Conservation (phyloP, 2,888 invertebrate species). For the Heliconius hortense region DNA sequence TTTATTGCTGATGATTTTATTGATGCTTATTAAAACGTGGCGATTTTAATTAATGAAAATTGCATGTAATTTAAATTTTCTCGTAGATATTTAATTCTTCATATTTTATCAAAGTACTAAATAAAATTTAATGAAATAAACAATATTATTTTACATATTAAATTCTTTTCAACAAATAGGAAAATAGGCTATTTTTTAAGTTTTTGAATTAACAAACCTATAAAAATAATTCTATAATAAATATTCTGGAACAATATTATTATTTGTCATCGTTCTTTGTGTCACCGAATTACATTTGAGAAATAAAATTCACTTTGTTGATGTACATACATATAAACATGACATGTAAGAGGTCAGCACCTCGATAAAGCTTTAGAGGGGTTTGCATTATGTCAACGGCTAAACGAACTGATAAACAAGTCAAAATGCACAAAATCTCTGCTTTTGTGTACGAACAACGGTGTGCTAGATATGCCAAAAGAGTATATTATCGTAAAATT, state of each 20-base stretch:
- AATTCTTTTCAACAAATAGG: too few relatives aligned
- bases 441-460: conserved; percentile 51
- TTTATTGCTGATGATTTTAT: not conserved
- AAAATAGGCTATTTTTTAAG: too few relatives aligned
- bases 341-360: conserved; percentile 36
- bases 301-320: not conserved
- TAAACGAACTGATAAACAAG: conserved; percentile 35
- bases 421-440: conserved; percentile 40
- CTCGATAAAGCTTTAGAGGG: conserved; percentile 30
- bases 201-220: too few relatives aligned
- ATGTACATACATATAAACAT: not conserved
- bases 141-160: not conserved
- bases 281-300: not conserved
- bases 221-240: too few relatives aligned
- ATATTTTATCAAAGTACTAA: too few relatives aligned
- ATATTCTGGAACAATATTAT: not conserved
- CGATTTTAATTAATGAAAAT: not conserved
- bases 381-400: not conserved
- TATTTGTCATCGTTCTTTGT: not conserved
- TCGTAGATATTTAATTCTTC: not conserved
- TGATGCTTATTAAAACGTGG: not conserved
- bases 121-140: not conserved
- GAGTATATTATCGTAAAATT: conserved; percentile 51
- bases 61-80: not conserved
- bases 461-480: conserved; percentile 75